phyloP scores from a whole-genome alignment of 2,888 invertebrate species.

The Aethes cnicana region DNA sequence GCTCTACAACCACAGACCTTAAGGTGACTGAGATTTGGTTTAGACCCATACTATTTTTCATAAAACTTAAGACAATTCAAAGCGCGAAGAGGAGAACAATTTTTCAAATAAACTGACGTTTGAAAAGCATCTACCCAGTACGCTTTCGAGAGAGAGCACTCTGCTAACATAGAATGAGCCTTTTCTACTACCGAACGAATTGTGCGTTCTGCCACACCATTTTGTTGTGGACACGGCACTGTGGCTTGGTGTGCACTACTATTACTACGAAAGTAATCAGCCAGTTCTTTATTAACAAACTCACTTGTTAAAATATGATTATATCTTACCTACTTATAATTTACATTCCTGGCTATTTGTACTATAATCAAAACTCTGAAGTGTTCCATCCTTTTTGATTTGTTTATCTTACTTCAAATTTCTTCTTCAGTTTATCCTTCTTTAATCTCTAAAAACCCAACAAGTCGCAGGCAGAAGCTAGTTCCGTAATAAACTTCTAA shows the following conservation, averaged over 20 bases:
- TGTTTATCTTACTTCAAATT: no score
- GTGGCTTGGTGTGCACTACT: conserved; percentile 38
- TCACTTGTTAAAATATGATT: no score
- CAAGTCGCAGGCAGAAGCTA: no score
- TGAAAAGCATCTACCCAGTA: conserved; percentile 6
- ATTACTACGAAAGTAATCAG: neutral
- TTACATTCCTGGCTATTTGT: no score
- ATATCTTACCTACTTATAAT: no score
- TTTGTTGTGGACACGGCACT: conserved; percentile 40
- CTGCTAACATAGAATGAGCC: neutral
- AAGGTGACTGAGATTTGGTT: neutral
- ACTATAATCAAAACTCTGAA: no score
- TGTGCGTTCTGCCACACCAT: conserved; percentile 42
- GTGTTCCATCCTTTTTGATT: no score
- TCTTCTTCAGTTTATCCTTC: no score
- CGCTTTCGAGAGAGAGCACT: neutral
- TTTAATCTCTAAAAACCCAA: no score
- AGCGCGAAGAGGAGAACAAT: neutral
- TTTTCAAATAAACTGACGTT: neutral
- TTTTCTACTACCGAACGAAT: neutral
- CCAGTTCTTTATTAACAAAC: conserved; percentile 15
- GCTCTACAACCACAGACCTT: neutral
- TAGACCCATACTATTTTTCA: neutral
- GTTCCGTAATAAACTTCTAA: no score
- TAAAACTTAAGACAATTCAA: neutral